These are phyloP conservation scores for Lypha dubia DNA, from an alignment of 2,888 invertebrate species.

Conservation along the genomic window DNA sequence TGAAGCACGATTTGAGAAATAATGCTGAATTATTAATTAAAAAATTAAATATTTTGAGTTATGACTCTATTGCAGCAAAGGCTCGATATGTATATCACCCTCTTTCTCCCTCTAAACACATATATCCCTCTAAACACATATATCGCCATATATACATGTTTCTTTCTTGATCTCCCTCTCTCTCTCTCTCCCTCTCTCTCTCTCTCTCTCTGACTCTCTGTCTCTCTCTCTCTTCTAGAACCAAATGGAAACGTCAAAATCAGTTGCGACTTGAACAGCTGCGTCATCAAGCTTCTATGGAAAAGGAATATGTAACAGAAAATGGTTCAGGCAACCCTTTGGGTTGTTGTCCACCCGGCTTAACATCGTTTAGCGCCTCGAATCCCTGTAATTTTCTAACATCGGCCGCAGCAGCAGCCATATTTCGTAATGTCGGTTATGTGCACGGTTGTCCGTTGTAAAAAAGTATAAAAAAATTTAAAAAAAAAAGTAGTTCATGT, in stretches of 20 bases:
- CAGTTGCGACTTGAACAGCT: conserved; percentile 93
- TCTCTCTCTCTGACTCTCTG: neutral
- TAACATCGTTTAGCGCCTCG: conserved; percentile 80
- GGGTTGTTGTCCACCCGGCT: conserved; percentile 81
- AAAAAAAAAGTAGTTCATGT: neutral
- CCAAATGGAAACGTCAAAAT: conserved; percentile 95
- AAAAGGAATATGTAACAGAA: conserved; percentile 86
- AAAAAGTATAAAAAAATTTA: conserved; percentile 81
- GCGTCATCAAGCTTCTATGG: conserved; percentile 91
- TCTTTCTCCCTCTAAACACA: too few relatives aligned
- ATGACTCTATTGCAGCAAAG: too few relatives aligned
- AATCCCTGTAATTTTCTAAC: conserved; percentile 87
- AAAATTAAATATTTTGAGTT: too few relatives aligned
- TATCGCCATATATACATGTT: too few relatives aligned
- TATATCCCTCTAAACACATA: neutral
- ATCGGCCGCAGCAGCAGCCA: conserved; percentile 87
- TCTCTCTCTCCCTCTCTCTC: neutral
- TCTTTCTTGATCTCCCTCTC: neutral
- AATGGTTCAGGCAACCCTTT: conserved; percentile 77
- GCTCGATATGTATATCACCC: too few relatives aligned
- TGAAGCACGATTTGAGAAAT: too few relatives aligned
- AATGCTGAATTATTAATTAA: too few relatives aligned
- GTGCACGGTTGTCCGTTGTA: conserved; percentile 89
- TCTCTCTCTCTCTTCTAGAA: conserved; percentile 84
- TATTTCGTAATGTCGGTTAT: conserved; percentile 89